phyloP scores from a whole-genome alignment of 2,797 vertebrate species.

The Macropodus opercularis region DNA sequence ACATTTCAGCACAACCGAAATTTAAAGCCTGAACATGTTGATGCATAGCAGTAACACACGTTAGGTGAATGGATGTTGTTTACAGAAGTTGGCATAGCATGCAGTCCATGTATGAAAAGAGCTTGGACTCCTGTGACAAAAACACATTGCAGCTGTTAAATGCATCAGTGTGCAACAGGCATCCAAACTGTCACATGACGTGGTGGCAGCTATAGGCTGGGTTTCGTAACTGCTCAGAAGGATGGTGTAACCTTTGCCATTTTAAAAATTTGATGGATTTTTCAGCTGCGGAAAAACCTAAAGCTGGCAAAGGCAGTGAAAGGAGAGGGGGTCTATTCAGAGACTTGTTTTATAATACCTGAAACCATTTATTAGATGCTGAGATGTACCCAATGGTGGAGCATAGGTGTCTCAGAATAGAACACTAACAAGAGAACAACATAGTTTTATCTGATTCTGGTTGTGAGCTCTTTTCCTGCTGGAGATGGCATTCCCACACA shows the following conservation, averaged over 20 bases:
- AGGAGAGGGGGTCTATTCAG: neutral
- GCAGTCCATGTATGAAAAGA: conserved; percentile 16
- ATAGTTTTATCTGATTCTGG: conserved; percentile 36
- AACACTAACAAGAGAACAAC: conserved; percentile 22
- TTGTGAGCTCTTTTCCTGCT: conserved; percentile 47
- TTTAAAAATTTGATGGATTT: conserved; percentile 10
- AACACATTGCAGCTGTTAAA: conserved; percentile 72
- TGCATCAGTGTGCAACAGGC: conserved; percentile 58
- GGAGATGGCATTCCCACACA: conserved; percentile 62
- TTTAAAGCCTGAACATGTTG: neutral
- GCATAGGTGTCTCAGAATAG: conserved; percentile 53
- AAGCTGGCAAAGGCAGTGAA: conserved; percentile 10
- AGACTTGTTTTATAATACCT: conserved; percentile 7
- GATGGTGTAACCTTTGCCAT: conserved; percentile 1
- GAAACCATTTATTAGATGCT: neutral
- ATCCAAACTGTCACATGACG: conserved; percentile 61
- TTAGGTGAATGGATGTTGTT: neutral
- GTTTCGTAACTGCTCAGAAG: conserved; percentile 32
- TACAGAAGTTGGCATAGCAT: neutral
- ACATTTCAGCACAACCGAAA: neutral
- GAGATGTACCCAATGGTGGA: conserved; percentile 7
- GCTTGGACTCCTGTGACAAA: conserved; percentile 22
- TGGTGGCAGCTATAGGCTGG: conserved; percentile 34
- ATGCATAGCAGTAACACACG: neutral
- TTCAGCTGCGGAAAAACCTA: conserved; percentile 11